Evolutionary conservation across 2,113 vertebrate species (phyloP).

Genomic region (Motacilla tschutschensis): DNA sequence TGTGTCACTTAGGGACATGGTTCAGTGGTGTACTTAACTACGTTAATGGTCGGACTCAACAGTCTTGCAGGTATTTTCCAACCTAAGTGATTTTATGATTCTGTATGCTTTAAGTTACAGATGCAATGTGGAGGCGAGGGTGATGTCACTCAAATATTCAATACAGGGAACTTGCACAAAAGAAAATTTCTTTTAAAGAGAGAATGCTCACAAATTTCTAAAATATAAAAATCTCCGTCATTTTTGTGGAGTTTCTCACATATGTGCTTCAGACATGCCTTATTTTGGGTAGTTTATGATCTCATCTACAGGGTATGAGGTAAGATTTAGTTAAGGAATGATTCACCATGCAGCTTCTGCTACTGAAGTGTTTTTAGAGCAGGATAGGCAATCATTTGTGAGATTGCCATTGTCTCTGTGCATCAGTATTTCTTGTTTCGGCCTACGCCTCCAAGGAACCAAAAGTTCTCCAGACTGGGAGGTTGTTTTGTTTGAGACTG

Average conservation of each 20-base stretch:
- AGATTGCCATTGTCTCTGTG: background rate
- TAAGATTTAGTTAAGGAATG: background rate
- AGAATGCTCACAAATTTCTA: rapidly evolving
- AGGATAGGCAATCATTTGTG: background rate
- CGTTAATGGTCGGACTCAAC: background rate
- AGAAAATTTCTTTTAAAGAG: background rate
- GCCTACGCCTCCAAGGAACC: background rate
- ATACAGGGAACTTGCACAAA: background rate
- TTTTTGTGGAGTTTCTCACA: background rate
- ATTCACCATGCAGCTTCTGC: background rate
- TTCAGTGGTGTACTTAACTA: background rate
- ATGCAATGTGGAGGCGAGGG: background rate
- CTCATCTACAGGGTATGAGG: background rate
- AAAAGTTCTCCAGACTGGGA: background rate
- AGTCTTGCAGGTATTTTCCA: background rate
- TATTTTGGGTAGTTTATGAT: background rate
- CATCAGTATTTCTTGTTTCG: background rate
- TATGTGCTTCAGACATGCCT: background rate
- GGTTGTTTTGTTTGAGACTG: background rate
- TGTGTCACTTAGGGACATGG: background rate
- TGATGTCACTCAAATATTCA: background rate
- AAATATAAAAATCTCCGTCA: rapidly evolving
- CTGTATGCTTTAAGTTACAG: background rate
- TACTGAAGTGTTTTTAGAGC: background rate
- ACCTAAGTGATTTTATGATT: background rate